phyloP scores from a whole-genome alignment of 2,888 invertebrate genomes.

The Parasteatoda lunata region DNA sequence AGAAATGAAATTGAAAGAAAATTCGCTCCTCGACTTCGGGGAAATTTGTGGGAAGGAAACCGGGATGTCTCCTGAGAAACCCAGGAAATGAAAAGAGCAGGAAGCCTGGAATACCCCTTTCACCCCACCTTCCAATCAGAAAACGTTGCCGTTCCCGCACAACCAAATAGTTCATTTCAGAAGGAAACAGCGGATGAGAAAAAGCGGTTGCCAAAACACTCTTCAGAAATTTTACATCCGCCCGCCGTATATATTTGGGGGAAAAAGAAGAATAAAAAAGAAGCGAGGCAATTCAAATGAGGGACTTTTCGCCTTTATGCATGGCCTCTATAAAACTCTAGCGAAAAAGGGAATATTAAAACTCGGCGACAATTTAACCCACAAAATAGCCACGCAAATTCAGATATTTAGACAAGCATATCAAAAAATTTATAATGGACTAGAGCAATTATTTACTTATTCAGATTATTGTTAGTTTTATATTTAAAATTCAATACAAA shows the following conservation, averaged over 20 bases:
- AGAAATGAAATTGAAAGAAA: slow-evolving; percentile 36
- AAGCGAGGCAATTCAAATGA: not conserved
- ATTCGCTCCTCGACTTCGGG: slow-evolving; percentile 31
- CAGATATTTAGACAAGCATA: too few relatives aligned
- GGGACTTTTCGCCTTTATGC: not conserved
- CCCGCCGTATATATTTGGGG: not conserved
- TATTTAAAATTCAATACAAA: too few relatives aligned
- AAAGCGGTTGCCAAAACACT: slow-evolving; percentile 31
- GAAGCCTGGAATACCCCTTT: not conserved
- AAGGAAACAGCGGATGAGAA: slow-evolving; percentile 9
- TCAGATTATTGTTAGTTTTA: too few relatives aligned
- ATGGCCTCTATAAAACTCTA: not conserved
- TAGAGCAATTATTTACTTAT: too few relatives aligned
- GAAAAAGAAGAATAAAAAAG: not conserved
- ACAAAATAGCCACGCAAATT: too few relatives aligned
- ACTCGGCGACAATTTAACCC: too few relatives aligned
- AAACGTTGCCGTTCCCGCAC: not conserved
- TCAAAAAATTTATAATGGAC: too few relatives aligned
- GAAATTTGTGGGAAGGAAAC: slow-evolving; percentile 36
- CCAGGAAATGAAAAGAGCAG: slow-evolving; percentile 35
- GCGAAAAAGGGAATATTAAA: not conserved
- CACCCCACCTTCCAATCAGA: slow-evolving; percentile 7
- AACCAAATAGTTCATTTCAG: slow-evolving; percentile 25
- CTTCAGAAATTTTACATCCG: slow-evolving; percentile 21
- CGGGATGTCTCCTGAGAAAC: not conserved